These are phyloP conservation scores for Dryomyza anilis DNA, from an alignment of 2,888 invertebrate species.

Conservation along the genomic window DNA sequence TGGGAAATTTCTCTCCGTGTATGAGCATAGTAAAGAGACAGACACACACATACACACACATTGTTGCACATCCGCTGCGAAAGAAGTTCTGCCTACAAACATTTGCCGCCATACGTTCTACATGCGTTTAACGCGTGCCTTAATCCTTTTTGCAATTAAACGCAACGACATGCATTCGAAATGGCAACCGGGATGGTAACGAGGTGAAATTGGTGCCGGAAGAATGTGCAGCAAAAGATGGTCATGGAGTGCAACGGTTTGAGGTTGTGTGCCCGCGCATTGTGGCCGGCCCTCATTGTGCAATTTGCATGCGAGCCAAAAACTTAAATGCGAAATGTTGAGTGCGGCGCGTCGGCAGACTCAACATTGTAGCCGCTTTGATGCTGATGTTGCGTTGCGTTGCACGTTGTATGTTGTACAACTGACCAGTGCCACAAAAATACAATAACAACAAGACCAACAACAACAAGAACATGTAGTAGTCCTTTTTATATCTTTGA, in stretches of 20 bases:
- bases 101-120: constrained; percentile 4
- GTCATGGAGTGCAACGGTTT: neutral
- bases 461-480: neutral
- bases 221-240: neutral
- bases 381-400: neutral
- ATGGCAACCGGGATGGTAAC: neutral
- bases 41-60: neutral
- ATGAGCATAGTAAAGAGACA: too few relatives aligned
- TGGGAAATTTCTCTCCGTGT: too few relatives aligned
- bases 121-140: constrained; percentile 15
- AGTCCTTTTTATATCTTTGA: neutral
- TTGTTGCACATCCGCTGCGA: neutral
- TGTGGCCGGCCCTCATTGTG: neutral
- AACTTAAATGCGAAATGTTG: constrained; percentile 12
- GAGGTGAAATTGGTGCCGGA: neutral
- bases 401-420: too few relatives aligned
- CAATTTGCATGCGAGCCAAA: constrained; percentile 5
- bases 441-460: too few relatives aligned
- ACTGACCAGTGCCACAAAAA: too few relatives aligned
- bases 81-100: too few relatives aligned
- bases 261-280: neutral
- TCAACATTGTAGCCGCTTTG: constrained; percentile 15
- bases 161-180: constrained; percentile 9
- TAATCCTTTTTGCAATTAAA: constrained; percentile 24
- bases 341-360: neutral